A percentile compares a stretch with the other conserved stretches of the same genome.
These are phyloP conservation scores for Fragum sueziense DNA, from an alignment of 2,888 invertebrate genomes.

Conservation along the genomic window DNA sequence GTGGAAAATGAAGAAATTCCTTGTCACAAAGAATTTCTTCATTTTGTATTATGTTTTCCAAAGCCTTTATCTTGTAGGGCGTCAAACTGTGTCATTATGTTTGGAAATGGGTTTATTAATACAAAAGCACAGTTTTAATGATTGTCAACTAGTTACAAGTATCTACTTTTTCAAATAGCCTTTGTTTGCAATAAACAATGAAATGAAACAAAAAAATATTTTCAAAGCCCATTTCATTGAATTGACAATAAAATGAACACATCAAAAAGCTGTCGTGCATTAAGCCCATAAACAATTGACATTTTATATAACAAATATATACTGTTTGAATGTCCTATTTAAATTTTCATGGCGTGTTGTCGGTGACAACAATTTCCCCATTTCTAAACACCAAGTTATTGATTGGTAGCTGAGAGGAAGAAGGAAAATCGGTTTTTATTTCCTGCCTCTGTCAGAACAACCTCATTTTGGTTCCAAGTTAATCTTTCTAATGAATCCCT, in stretches of 20 bases:
- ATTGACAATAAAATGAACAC: background rate
- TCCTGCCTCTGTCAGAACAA: background rate
- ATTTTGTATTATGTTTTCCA: too few species aligned
- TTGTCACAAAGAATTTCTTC: too few species aligned
- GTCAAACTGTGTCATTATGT: too few species aligned
- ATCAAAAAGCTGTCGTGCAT: background rate
- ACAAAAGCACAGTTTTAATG: too few species aligned
- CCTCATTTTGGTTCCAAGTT: background rate
- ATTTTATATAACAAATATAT: background rate
- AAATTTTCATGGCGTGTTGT: slow-evolving; percentile 9
- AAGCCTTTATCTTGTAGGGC: too few species aligned
- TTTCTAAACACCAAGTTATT: slow-evolving; percentile 8
- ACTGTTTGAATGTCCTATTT: slow-evolving; percentile 7
- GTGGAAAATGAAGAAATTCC: too few species aligned
- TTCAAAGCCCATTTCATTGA: background rate
- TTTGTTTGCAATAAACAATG: too few species aligned
- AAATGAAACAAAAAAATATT: background rate
- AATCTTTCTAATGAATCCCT: background rate
- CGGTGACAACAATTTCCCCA: slow-evolving; percentile 11
- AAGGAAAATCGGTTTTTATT: slow-evolving; percentile 15
- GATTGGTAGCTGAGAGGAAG: background rate
- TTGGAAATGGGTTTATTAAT: too few species aligned
- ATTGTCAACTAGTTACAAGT: too few species aligned
- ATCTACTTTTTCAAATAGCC: too few species aligned
- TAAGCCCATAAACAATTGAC: background rate